Evolutionary conservation across 2,113 vertebrate species (phyloP), one percentile per base, ranked within the genome.

Genomic region (Bufo gargarizans): DNA sequence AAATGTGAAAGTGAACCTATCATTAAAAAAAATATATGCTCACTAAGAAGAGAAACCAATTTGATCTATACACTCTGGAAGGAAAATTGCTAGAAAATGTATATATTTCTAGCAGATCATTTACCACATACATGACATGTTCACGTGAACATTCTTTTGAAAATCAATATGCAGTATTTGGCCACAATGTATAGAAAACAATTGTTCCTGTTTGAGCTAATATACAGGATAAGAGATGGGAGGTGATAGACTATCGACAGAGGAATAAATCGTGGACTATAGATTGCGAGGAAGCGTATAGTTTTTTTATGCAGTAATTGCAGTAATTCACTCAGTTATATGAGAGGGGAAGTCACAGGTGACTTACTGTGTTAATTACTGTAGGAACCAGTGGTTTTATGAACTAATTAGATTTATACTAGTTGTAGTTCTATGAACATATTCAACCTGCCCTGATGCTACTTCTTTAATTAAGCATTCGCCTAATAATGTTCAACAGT

Each of bases 371-470:
- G 58, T 69, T 87, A 80, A 87, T 80, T 71, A 55, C 61, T 71
- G n/a, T 69, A 67, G 85, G 77, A 86, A 79, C 43, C 47, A 69
- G n/a, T 78, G 47, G 74, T 86, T 87, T 87, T 56, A 56, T 53
- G 50, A 80, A 80, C 61, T 80, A 77, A 87, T 79, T 87, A 87
- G 67, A 80, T 67, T 67, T 87, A 50, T 87, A 65, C 85, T 86
- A 77, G 85, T 16, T 77, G 22, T 50, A 33, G 58, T 50, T 56
- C 17, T 77, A 59, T 72, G 58, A 63, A 77, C 85, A 86, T 78
- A 78, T 78, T 86, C 85, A 13, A 84, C 82, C 82, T 86, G 45
- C 74, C 84, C 47, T 86, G 58, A n/a, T 56, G 45, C 11, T 16
- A 47, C 59, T 77, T 78, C 74, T 50, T 63, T 77, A 86, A 86